These are phyloP conservation scores for Cichlasoma orientale DNA, from an alignment of 2,797 vertebrate genomes.

Conservation along the genomic window DNA sequence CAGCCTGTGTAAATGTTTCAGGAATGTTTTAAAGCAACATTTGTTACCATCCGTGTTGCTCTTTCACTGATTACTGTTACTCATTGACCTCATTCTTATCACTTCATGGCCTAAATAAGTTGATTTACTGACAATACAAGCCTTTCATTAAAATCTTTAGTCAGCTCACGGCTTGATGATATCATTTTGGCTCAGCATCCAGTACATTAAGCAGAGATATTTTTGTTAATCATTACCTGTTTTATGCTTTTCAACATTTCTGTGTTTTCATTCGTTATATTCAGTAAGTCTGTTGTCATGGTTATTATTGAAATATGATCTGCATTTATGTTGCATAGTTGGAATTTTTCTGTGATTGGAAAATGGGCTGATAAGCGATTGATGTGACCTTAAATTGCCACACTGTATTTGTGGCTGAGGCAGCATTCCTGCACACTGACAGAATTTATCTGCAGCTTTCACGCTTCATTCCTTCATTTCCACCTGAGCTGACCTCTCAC, in stretches of 20 bases:
- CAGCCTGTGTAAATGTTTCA: background rate
- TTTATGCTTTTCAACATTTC: background rate
- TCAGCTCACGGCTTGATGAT: background rate
- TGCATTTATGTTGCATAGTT: background rate
- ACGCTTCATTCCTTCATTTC: background rate
- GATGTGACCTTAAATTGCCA: constrained; percentile 1
- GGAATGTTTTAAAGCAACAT: background rate
- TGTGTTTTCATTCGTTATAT: background rate
- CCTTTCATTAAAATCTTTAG: background rate
- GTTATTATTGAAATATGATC: background rate
- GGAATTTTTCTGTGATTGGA: background rate
- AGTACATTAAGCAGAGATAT: background rate
- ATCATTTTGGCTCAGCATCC: background rate
- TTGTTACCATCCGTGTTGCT: background rate
- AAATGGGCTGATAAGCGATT: background rate
- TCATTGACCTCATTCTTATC: constrained; percentile 1
- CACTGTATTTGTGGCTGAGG: background rate
- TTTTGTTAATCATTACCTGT: background rate
- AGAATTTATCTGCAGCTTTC: background rate
- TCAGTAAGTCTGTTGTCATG: background rate
- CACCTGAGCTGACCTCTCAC: constrained; percentile 6
- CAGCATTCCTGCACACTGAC: background rate
- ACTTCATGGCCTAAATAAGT: background rate
- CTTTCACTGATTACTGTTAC: background rate
- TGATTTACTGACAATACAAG: background rate